Evolutionary conservation across 2,797 vertebrate genomes (phyloP).

Genomic region (Tachyglossus aculeatus): DNA sequence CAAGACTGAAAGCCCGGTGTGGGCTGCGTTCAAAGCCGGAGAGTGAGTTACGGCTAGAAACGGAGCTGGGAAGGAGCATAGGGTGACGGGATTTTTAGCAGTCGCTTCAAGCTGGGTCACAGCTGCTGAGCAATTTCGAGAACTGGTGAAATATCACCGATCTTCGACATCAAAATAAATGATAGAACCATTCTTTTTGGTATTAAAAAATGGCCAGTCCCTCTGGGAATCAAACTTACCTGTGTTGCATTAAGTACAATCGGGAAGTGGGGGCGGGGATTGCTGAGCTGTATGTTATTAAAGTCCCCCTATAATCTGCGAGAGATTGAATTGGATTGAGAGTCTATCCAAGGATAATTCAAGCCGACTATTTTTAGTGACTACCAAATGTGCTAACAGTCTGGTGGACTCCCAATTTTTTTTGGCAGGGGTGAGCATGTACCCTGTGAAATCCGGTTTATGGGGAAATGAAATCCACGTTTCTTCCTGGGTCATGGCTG

Average conservation of each 20-base stretch:
- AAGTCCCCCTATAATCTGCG: constrained; percentile 1
- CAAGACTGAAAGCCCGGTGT: no score
- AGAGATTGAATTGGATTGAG: constrained; percentile 19
- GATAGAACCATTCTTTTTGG: constrained; percentile 13
- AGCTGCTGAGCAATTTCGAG: constrained; percentile 23
- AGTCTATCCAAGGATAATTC: constrained; percentile 2
- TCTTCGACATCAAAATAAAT: constrained; percentile 2
- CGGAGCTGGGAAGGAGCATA: no score
- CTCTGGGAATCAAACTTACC: constrained; percentile 46
- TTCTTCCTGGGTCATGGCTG: no score
- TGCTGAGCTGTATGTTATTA: constrained; percentile 12
- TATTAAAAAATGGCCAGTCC: constrained; percentile 30
- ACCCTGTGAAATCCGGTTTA: background rate
- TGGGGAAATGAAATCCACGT: background rate
- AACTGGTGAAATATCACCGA: constrained; percentile 25
- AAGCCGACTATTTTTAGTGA: constrained; percentile 37
- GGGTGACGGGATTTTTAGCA: no score
- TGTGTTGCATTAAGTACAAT: constrained; percentile 20
- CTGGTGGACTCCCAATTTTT: background rate
- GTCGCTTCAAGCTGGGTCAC: no score
- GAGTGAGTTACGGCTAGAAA: no score
- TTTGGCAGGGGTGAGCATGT: background rate
- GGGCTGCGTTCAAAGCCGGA: no score
- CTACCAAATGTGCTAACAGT: background rate
- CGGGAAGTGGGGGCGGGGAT: background rate